Base-by-base conservation (phyloP, 1,140 invertebrate genomes). In the Argopecten irradians region DNA sequence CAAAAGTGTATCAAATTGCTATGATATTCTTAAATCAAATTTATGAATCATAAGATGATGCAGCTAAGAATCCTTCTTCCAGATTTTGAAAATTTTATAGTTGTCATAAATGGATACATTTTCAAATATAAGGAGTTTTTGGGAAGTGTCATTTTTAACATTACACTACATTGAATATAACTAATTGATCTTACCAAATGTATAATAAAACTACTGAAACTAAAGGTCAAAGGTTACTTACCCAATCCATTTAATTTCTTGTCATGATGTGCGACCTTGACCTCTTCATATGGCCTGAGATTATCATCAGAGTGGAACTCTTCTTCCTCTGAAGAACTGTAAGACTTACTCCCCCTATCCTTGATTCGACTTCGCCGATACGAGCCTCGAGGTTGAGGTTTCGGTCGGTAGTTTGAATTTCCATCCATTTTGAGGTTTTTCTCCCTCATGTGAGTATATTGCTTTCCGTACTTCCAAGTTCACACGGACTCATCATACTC, bases 241-340 rank as follows among this genome's bases (percentile, higher is more conserved):
- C 94, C 94, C 82, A 94, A 90, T 9, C 92, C 93, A 84, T 93
- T 90, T 34, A 94, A 89, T 87, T 94, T 94, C 83, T 94, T 94
- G 88, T 94, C 93, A 87, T 94, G 93, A 86, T 94, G 93, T 13
- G 94, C 93, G 22, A 92, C 91, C 88, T 94, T 94, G 41, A 94
- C 93, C 89, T 94, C 93, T 82, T 94, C 94, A 86, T 94, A 94
- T 71, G 94, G 94, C 85, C 94, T 91, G 33, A 94, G 91, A 85
- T 94, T 94, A 86, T 94, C 94, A 86, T 94, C 94, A 0, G 94
- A 94, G 83, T 94, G 93, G 41, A 94, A 92, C 13, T 93, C 92
- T n/a, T 94, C 94, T 71, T 94, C 93, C 1, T 92, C 93, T 35
- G 93, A 93, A 84, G 92, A 93, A 86, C 93, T 93, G 86, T 92